These are phyloP conservation scores for Craniophora ligustri DNA, from an alignment of 2,888 invertebrate genomes.

Conservation along the genomic window DNA sequence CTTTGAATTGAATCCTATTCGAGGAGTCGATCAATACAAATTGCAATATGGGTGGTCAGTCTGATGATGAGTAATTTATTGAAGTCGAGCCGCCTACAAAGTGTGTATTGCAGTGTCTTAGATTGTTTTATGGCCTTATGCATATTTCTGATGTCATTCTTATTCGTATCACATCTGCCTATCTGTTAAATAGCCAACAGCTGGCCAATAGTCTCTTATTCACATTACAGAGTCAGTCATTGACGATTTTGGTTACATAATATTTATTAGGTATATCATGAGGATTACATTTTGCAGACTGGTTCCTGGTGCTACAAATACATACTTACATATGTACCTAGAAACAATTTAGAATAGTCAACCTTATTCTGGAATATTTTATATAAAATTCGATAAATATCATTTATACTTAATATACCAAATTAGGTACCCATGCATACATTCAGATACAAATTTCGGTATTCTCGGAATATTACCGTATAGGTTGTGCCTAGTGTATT, in stretches of 20 bases:
- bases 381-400: too few relatives aligned
- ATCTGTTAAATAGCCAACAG: slow-evolving; percentile 1
- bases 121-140: slow-evolving; percentile 28
- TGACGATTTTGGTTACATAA: not conserved
- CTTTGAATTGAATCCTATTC: slow-evolving; percentile 2
- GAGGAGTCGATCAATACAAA: not conserved
- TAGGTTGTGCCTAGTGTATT: too few relatives aligned
- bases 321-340: too few relatives aligned
- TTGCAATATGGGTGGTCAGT: slow-evolving; percentile 28
- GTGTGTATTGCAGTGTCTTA: slow-evolving; percentile 13
- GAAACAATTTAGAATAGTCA: too few relatives aligned
- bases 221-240: too few relatives aligned
- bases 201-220: slow-evolving; percentile 4
- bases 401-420: too few relatives aligned
- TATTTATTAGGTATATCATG: not conserved
- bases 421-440: too few relatives aligned
- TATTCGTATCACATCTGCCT: slow-evolving; percentile 18
- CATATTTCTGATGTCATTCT: slow-evolving; percentile 35
- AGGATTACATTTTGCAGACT: too few relatives aligned
- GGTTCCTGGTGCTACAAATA: too few relatives aligned
- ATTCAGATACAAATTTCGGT: too few relatives aligned
- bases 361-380: too few relatives aligned
- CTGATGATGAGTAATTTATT: slow-evolving; percentile 28
- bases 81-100: slow-evolving; percentile 21
- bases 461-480: too few relatives aligned